Evolutionary conservation across 2,888 invertebrate species (phyloP), one percentile per base, ranked within the genome.

Genomic region (Perizoma affinitatum): DNA sequence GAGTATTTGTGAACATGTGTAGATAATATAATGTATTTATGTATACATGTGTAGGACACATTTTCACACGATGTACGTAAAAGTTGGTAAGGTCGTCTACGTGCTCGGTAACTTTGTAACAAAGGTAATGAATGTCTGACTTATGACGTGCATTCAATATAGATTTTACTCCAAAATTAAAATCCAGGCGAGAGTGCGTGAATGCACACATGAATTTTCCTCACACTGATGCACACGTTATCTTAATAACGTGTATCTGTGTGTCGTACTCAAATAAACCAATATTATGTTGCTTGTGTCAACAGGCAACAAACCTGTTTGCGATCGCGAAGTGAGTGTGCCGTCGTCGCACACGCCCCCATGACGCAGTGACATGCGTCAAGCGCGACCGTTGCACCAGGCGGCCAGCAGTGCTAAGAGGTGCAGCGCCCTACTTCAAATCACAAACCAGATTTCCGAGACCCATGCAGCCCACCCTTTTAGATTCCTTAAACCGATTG

Each of bases 281-380:
- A 35, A 58, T 47, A 55, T 40, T 35, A 53, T 54, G 6, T 38
- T 7, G 55, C 36, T 61, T 61, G 56, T 63, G 55, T 61, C 61
- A 64, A 61, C 34, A 56, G 55, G 45, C 38, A 52, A n/a, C 40
- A 41, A 54, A 58, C 54, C 48, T 64, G 61, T 65, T 61, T 61
- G 53, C 56, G 64, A 61, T 56, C 56, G 41, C 55, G 52, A 33
- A 55, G 58, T 38, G 48, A 58, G 58, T 48, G 58, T 61, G 46
- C 54, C 47, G 68, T 69, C 72, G 72, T 68, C 78, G 82, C 80
- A 80, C 84, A 89, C 88, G 90, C 84, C 83, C 72, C 85, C 84
- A 81, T 79, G 84, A 85, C 85, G 89, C 90, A 87, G 84, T 90
- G 88, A 90, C 90, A 90, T 90, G 90, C 91, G 91, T 91, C 91